Evolutionary conservation across 1,140 invertebrate species (phyloP), one percentile per base, ranked within the genome.

Genomic region (Patella vulgata): DNA sequence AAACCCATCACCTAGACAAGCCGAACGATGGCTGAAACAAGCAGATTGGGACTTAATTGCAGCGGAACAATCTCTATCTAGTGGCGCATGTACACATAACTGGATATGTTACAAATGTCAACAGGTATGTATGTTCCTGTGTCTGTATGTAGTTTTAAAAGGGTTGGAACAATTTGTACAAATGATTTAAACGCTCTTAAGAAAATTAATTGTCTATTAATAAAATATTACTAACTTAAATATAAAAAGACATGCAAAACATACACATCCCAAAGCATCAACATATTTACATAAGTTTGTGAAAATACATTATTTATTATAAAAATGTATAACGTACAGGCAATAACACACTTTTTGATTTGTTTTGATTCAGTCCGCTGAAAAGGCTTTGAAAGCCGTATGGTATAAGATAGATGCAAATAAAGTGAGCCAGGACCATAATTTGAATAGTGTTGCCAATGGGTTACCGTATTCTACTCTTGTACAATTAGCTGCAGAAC

Each of bases 21-120:
- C 63, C 6, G 60, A 50, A n/a, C 43, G 67, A 19, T 77, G 75
- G 73, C 36, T 75, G 14, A 51, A 54, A 28, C 72, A 77, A 48
- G 72, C 75, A 6, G 61, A 70, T 46, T 28, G 44, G 42, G 75
- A 77, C 53, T 39, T 73, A 2, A 12, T 27, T 6, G 59, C 68
- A 30, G 72, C 70, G 3, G 40, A 56, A 23, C 44, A 44, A 21
- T 66, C 51, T 3, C 51, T 58, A 12, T 36, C 31, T 27, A 31
- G 19, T 3, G 40, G 31, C 8, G 21, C 30, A 36, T 12, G 8
- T 25, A 44, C 42, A 1, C 70, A 53, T 56, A 73, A 72, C 51
- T 77, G 74, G 74, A 68, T 74, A 28, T 77, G 72, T 61, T 69
- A 66, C 23, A 66, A 51, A n/a, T 70, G 72, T 61, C 66, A 74